These are phyloP conservation scores for Cassiopea xamachana DNA, from an alignment of 30 jellyfish, hydroid and myxozoan genomes.

Conservation along the genomic window DNA sequence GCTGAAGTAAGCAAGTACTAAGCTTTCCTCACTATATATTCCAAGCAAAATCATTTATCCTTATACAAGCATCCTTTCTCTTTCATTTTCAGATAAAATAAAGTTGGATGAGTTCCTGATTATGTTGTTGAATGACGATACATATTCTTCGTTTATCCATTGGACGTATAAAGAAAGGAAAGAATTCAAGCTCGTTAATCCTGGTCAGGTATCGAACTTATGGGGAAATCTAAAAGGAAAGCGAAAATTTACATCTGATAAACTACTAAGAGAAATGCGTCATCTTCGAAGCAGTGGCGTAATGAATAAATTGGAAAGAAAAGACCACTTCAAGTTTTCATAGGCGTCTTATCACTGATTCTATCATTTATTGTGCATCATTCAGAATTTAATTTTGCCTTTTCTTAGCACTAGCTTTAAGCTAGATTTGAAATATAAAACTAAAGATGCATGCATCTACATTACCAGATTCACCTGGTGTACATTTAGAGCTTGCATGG, in stretches of 20 bases:
- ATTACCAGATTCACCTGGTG: too few relatives aligned
- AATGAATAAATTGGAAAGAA: constrained; percentile 7
- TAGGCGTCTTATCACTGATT: background rate
- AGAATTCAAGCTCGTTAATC: constrained; percentile 45
- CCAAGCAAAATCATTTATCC: too few relatives aligned
- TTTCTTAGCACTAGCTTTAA: too few relatives aligned
- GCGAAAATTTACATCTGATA: constrained; percentile 39
- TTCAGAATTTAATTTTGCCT: background rate
- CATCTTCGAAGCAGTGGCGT: constrained; percentile 24
- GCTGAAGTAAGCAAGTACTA: too few relatives aligned
- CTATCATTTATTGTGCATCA: background rate
- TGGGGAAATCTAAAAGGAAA: constrained; percentile 40
- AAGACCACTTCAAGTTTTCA: constrained; percentile 24
- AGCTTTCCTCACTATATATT: too few relatives aligned
- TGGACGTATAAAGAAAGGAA: constrained; percentile 45
- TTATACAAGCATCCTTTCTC: background rate
- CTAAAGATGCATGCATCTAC: too few relatives aligned
- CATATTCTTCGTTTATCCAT: constrained; percentile 23
- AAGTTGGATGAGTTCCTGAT: constrained; percentile 19
- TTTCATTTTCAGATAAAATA: background rate
- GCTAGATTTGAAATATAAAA: too few relatives aligned
- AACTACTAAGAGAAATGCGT: constrained; percentile 41
- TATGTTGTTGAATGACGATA: constrained; percentile 2
- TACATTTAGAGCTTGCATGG: too few relatives aligned
- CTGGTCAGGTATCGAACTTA: constrained; percentile 41